phyloP scores from a whole-genome alignment of 2,797 vertebrate genomes.

The Epinephelus malabaricus region DNA sequence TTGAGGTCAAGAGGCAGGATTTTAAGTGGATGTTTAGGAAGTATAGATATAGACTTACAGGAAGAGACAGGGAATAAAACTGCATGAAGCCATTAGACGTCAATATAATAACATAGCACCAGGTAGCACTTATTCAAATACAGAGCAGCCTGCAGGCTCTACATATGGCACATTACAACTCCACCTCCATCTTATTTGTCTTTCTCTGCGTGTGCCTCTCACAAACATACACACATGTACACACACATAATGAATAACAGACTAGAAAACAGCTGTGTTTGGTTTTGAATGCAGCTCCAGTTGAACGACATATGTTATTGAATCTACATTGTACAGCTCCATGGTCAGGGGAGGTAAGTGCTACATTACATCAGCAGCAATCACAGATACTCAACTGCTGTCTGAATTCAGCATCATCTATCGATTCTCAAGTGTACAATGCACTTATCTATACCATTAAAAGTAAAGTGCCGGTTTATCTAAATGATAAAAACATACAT shows the following conservation, averaged over 20 bases:
- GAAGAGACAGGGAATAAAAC: not conserved
- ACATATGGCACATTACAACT: not conserved
- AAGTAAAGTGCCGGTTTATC: not conserved
- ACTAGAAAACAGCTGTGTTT: not conserved
- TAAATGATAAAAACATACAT: not conserved
- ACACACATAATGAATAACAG: not conserved
- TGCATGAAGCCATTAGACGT: not conserved
- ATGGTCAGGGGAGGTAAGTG: not conserved
- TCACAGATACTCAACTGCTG: not conserved
- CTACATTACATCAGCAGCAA: not conserved
- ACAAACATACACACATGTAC: too few relatives aligned
- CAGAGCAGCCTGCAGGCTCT: not conserved
- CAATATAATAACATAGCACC: not conserved
- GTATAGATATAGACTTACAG: not conserved
- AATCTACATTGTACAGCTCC: not conserved
- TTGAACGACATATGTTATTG: slow-evolving; percentile 4
- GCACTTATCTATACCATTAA: not conserved
- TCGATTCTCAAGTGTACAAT: not conserved
- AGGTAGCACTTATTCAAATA: slow-evolving; percentile 5
- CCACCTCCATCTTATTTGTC: not conserved
- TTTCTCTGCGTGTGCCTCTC: not conserved
- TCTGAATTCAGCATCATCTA: not conserved
- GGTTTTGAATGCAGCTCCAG: not conserved
- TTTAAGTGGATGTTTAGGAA: not conserved
- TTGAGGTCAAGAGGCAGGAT: not conserved